A percentile compares a stretch with the other conserved stretches of the same genome.
phyloP scores from a whole-genome alignment of 2,797 vertebrate species.

The Tympanoctomys barrerae region DNA sequence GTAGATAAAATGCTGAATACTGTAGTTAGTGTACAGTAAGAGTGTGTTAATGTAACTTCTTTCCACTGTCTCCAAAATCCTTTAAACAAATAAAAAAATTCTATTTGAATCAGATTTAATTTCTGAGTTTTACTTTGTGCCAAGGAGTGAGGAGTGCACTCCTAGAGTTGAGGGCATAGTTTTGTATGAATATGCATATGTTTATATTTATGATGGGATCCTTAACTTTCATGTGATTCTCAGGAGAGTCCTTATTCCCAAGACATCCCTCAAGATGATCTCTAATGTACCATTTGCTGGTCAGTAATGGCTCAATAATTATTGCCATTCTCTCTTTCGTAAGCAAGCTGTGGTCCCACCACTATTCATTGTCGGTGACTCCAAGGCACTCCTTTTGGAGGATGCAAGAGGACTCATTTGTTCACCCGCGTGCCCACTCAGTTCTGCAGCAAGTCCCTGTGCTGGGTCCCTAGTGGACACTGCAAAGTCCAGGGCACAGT shows the following conservation, averaged over 20 bases:
- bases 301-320: not conserved
- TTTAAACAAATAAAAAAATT: constrained; percentile 44
- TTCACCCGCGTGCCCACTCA: not conserved
- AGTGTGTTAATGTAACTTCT: not conserved
- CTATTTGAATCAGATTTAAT: not conserved
- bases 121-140: constrained; percentile 20
- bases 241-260: constrained; percentile 8
- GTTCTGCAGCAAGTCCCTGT: not conserved
- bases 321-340: not conserved
- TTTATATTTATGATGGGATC: constrained; percentile 36
- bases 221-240: constrained; percentile 47
- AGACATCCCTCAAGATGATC: not conserved
- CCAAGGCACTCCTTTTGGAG: not conserved
- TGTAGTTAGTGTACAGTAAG: not conserved
- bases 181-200: constrained; percentile 32
- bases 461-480: not conserved
- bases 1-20: not conserved
- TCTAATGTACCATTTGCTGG: not conserved
- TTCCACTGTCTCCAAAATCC: not conserved
- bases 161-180: constrained; percentile 20
- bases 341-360: not conserved
- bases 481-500: not conserved
- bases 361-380: not conserved
- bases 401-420: not conserved
- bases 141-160: not conserved